phyloP scores from a whole-genome alignment of 2,113 vertebrate species.

The Mobula hypostoma region DNA sequence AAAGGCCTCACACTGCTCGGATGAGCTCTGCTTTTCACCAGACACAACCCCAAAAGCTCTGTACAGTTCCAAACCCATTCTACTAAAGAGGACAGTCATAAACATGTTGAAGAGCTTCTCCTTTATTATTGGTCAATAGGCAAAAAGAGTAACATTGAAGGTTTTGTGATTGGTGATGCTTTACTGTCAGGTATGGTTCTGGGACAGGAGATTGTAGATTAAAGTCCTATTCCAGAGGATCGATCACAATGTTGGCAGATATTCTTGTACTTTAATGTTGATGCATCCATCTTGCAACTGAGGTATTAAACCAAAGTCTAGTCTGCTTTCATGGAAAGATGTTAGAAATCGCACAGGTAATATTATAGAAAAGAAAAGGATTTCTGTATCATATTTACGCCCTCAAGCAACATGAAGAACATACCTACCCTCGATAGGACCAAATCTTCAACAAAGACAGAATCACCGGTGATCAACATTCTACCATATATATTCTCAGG shows the following conservation, averaged over 20 bases:
- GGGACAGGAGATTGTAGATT: neutral
- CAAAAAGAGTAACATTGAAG: neutral
- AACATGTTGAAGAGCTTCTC: neutral
- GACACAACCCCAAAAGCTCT: neutral
- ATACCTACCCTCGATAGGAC: too few relatives aligned
- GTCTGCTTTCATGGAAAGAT: neutral
- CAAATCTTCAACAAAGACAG: neutral
- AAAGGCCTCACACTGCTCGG: neutral
- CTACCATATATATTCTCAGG: neutral
- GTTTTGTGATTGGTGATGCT: neutral
- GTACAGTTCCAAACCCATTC: too few relatives aligned
- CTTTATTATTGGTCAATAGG: neutral
- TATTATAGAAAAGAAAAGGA: neutral
- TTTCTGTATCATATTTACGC: neutral
- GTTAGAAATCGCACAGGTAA: neutral
- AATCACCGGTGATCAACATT: neutral
- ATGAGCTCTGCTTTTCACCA: neutral
- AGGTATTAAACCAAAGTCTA: neutral
- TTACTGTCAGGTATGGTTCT: neutral
- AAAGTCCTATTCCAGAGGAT: neutral
- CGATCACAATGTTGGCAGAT: neutral
- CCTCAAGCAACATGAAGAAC: neutral
- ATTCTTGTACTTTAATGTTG: neutral
- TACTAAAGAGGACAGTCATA: neutral
- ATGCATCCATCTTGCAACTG: neutral